A percentile compares a stretch with the other conserved stretches of the same genome.
Evolutionary conservation across 2,113 vertebrate species (phyloP).

Genomic region (Dicrurus megarhynchus): DNA sequence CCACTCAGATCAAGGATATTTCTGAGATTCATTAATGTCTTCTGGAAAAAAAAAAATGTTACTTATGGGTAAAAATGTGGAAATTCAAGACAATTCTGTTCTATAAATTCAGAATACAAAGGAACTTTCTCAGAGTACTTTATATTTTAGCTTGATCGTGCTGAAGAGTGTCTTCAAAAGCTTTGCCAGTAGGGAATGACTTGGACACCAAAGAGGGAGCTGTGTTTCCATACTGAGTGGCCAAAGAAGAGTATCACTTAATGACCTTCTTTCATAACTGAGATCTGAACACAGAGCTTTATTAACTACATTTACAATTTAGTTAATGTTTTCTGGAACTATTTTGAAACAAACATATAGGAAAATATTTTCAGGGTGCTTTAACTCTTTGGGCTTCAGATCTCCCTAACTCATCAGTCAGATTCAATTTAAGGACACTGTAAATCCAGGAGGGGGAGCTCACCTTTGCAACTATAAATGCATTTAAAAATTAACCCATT

Average conservation of each 20-base stretch:
- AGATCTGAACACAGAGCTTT: fast-evolving
- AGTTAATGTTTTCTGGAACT: not conserved
- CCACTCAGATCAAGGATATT: not conserved
- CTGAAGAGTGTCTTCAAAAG: not conserved
- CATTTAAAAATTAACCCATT: not conserved
- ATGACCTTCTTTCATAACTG: not conserved
- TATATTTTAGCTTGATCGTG: not conserved
- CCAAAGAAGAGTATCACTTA: not conserved
- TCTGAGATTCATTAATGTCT: not conserved
- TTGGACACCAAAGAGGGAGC: not conserved
- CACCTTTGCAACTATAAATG: not conserved
- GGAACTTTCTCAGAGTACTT: not conserved
- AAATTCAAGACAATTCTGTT: not conserved
- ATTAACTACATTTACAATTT: not conserved
- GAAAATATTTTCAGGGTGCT: not conserved
- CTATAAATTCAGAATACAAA: not conserved
- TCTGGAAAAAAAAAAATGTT: not conserved
- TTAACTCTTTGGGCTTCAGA: not conserved
- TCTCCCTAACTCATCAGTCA: not conserved
- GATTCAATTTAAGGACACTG: not conserved
- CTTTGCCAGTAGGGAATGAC: not conserved
- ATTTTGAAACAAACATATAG: not conserved
- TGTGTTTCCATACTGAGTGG: not conserved
- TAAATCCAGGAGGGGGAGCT: not conserved
- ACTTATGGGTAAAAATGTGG: not conserved